Evolutionary conservation across 2,113 vertebrate genomes (phyloP).

Genomic region (Mugil cephalus): DNA sequence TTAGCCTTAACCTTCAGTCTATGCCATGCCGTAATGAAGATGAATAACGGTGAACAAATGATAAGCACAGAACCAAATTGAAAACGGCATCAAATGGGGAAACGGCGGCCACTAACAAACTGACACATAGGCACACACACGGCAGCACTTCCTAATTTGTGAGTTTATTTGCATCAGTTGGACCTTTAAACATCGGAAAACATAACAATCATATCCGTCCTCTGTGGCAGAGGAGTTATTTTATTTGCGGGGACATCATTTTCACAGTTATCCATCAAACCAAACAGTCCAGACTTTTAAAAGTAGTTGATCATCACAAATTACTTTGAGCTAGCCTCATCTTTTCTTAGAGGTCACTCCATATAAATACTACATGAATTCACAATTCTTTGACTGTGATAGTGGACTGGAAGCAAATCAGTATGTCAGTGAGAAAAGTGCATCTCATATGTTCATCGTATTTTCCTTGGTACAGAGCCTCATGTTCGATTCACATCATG

Average conservation of each 20-base stretch:
- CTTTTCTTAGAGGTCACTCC: background rate
- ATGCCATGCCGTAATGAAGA: conserved; percentile 63
- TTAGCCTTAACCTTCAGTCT: conserved; percentile 61
- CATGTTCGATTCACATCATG: conserved; percentile 10
- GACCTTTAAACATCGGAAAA: conserved; percentile 24
- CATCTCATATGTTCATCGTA: background rate
- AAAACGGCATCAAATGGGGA: conserved; percentile 48
- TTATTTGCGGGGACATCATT: background rate
- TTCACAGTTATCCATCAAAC: background rate
- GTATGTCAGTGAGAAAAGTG: background rate
- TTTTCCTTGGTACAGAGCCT: background rate
- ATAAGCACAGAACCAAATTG: conserved; percentile 47
- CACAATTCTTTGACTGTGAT: too few species aligned
- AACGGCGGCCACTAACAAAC: conserved; percentile 18
- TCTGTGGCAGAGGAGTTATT: background rate
- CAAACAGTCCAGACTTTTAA: background rate
- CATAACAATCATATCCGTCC: background rate
- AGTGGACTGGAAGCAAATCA: background rate
- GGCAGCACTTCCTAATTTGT: background rate
- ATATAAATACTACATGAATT: too few species aligned
- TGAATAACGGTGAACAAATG: conserved; percentile 67
- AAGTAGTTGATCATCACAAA: too few species aligned
- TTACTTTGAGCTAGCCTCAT: background rate
- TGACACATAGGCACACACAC: background rate
- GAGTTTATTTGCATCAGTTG: conserved; percentile 3